phyloP scores from a whole-genome alignment of 2,797 vertebrate species.

The Yasuhikotakia modesta region DNA sequence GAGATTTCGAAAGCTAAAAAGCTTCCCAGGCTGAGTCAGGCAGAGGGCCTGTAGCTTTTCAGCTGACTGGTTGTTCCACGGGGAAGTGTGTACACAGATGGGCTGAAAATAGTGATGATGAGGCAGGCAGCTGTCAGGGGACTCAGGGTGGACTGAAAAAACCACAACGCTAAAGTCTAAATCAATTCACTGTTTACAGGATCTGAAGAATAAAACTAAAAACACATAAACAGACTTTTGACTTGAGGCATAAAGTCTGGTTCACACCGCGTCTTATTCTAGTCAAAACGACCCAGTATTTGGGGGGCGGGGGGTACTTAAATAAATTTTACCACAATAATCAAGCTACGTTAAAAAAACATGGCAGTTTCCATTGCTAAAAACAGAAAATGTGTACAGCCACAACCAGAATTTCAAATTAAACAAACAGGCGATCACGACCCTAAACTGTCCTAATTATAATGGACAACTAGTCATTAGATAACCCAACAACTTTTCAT shows the following conservation, averaged over 20 bases:
- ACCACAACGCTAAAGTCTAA: not conserved
- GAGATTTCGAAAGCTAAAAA: constrained; percentile 18
- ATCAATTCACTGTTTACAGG: not conserved
- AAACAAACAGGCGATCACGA: not conserved
- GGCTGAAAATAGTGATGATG: constrained; percentile 40
- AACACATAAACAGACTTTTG: not conserved
- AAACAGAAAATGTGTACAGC: not conserved
- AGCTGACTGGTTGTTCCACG: constrained; percentile 14
- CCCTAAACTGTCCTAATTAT: constrained; percentile 4
- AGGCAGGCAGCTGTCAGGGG: constrained; percentile 29
- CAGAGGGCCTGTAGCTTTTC: constrained; percentile 20
- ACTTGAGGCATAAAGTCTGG: constrained; percentile 2
- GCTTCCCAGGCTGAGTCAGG: constrained; percentile 24
- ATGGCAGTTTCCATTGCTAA: not conserved
- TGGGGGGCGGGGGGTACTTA: not conserved
- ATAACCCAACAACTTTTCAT: not conserved
- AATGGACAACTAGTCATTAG: not conserved
- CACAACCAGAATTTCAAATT: not conserved
- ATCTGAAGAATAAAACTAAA: constrained; percentile 8
- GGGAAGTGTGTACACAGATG: constrained; percentile 47
- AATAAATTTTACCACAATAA: not conserved
- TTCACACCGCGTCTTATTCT: not conserved
- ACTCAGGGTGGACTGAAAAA: not conserved
- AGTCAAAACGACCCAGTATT: not conserved
- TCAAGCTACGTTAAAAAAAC: not conserved